phyloP scores from a whole-genome alignment of 2,113 vertebrate genomes.

The Urocitellus parryii region DNA sequence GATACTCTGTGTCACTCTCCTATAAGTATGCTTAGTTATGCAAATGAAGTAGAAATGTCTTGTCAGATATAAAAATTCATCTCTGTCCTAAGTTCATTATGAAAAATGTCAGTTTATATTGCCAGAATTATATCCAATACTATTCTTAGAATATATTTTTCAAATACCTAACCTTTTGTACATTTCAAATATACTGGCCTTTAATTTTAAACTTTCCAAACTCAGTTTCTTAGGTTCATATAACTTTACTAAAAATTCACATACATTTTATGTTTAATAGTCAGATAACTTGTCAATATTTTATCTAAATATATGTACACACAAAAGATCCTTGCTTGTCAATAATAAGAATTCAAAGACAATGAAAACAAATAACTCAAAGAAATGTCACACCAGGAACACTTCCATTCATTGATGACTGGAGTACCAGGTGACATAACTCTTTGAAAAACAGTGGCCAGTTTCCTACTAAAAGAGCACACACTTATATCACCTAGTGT shows the following conservation, averaged over 20 bases:
- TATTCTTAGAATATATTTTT: background rate
- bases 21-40: background rate
- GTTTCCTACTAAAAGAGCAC: background rate
- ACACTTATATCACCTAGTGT: too few species aligned
- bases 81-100: constrained; percentile 14
- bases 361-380: background rate
- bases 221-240: background rate
- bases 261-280: background rate
- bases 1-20: background rate
- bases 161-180: background rate
- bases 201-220: background rate
- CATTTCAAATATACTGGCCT: background rate
- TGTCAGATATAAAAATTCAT: constrained; percentile 13
- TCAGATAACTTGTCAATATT: background rate
- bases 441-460: background rate
- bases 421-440: too few species aligned
- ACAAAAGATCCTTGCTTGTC: background rate
- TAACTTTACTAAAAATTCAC: background rate
- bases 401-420: too few species aligned
- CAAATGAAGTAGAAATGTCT: background rate
- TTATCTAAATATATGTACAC: background rate
- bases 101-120: constrained; percentile 10
- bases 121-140: background rate
- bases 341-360: background rate
- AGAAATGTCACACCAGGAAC: background rate